These are phyloP conservation scores for Okapia johnstoni DNA, from an alignment of 2,113 vertebrate species.

Conservation along the genomic window DNA sequence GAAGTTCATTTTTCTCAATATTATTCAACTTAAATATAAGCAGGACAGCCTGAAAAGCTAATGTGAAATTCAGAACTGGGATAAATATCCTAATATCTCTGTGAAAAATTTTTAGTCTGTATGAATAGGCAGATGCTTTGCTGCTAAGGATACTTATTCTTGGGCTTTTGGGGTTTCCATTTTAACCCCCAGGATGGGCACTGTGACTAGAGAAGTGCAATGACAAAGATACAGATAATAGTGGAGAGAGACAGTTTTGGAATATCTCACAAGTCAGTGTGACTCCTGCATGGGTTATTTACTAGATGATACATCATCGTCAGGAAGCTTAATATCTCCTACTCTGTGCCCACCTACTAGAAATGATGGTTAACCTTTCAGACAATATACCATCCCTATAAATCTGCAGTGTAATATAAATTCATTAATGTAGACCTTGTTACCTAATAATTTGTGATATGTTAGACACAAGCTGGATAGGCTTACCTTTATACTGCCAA, in stretches of 20 bases:
- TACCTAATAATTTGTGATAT: neutral
- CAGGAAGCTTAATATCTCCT: neutral
- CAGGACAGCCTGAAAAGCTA: neutral
- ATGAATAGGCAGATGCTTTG: neutral
- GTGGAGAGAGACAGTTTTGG: neutral
- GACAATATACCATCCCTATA: neutral
- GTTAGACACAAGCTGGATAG: neutral
- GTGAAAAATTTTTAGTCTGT: neutral
- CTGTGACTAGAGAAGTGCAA: neutral
- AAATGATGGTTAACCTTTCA: neutral
- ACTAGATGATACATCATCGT: neutral
- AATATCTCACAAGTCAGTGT: neutral
- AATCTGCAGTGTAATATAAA: neutral
- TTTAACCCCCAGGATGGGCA: no score
- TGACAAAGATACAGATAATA: neutral
- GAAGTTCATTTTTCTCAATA: neutral
- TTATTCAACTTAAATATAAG: neutral
- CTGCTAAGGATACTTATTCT: neutral
- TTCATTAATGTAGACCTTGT: neutral
- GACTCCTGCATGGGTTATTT: neutral
- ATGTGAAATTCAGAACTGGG: neutral
- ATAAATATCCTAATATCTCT: neutral
- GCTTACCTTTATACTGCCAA: neutral
- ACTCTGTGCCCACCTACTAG: neutral
- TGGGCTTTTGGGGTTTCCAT: neutral